Evolutionary conservation across 2,888 invertebrate species (phyloP).

Genomic region (Machimus atricapillus): DNA sequence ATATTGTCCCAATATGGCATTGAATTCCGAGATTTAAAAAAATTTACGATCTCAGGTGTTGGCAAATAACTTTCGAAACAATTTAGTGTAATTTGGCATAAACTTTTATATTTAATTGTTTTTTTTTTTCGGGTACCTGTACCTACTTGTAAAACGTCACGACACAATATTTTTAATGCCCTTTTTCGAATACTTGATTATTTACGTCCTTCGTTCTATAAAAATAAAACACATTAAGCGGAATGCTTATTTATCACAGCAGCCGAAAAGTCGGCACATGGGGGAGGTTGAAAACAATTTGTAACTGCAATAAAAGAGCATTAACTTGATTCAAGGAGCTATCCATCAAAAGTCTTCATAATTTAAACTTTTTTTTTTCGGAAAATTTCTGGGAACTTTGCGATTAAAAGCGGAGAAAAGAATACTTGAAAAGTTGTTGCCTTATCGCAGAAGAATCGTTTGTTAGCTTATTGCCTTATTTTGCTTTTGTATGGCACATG

Average conservation of each 20-base stretch:
- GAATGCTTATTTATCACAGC: neutral
- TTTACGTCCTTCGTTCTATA: neutral
- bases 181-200: neutral
- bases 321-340: conserved; percentile 4
- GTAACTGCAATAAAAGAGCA: conserved; percentile 27
- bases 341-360: conserved; percentile 33
- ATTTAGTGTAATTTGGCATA: neutral
- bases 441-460: conserved; percentile 6
- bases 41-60: neutral
- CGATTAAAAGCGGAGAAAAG: conserved; percentile 6
- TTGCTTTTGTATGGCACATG: neutral
- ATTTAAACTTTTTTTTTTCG: conserved; percentile 19
- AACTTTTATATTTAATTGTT: neutral
- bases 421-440: neutral
- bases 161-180: neutral
- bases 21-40: neutral
- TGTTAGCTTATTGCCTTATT: neutral
- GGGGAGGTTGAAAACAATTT: conserved; percentile 13
- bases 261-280: neutral
- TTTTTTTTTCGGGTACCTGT: neutral
- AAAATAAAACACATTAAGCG: neutral
- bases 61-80: neutral
- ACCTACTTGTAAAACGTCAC: neutral
- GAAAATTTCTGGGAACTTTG: neutral
- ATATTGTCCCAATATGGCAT: too few species aligned